Evolutionary conservation across 2,797 vertebrate genomes (phyloP), one percentile per base, ranked within the genome.

Genomic region (Cyclura pinguis): DNA sequence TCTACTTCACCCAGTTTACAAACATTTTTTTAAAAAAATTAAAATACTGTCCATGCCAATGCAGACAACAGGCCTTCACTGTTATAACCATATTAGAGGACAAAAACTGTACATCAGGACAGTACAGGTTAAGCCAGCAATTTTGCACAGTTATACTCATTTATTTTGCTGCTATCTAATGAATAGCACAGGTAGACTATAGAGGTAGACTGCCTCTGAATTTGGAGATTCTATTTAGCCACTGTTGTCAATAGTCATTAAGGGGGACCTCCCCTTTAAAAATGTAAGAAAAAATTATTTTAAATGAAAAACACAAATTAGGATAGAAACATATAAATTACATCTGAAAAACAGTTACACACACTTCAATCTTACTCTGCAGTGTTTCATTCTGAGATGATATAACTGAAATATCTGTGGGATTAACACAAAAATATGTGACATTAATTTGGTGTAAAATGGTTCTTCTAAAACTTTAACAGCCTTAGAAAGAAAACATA

Each of bases 361-460:
- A 88, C 87, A 57, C 5, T 88, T 7, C 88, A 88, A 94, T 92
- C 92, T 77, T 67, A 88, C 77, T 94, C 83, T 84, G n/a, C 82
- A 87, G 72, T 29, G 88, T 57, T 9, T 52, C 89, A 90, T 90
- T 96, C 91, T 87, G 57, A 93, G 88, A 89, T 62, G 12, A 52
- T 89, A 92, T 92, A 94, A 94, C 93, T 96, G 94, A 96, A 93
- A 89, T 92, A 93, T 93, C 74, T 89, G 90, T 80, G 93, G 90
- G 94, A 91, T 92, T 93, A 96, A 95, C 91, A 91, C 87, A 69
- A 95, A 96, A 95, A 95, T 12, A 64, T 85, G 50, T 88, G 94
- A 67, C 77, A 92, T 95, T 95, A 94, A 94, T 92, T 95, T 92
- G 81, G 10, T 85, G 88, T 91, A 93, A 95, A 92, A 96, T 94